phyloP scores from a whole-genome alignment of 1,140 invertebrate genomes.

The Nebria ingens region DNA sequence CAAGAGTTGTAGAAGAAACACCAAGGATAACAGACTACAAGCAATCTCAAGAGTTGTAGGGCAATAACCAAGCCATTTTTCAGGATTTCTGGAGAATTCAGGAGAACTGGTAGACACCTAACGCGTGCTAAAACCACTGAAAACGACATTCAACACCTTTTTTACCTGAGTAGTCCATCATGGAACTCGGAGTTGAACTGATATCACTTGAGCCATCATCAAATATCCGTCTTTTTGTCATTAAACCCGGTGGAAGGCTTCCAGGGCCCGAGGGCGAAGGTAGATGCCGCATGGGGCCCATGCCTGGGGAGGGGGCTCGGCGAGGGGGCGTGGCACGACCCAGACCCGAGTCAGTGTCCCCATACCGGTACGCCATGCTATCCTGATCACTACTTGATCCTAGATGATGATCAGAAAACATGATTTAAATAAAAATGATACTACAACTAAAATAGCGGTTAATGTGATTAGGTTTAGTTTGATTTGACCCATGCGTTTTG shows the following conservation, averaged over 20 bases:
- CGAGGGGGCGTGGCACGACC: slow-evolving; percentile 69
- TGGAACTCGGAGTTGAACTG: slow-evolving; percentile 55
- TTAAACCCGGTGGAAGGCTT: slow-evolving; percentile 67
- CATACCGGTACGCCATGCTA: slow-evolving; percentile 40
- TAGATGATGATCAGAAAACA: slow-evolving; percentile 18
- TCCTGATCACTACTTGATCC: slow-evolving; percentile 43
- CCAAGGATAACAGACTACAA: no score
- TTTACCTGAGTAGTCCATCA: slow-evolving; percentile 77
- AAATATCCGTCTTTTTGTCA: slow-evolving; percentile 61
- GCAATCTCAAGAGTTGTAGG: no score
- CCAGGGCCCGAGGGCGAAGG: slow-evolving; percentile 69
- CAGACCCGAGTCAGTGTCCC: slow-evolving; percentile 68
- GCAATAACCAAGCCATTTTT: no score
- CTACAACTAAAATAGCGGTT: background rate
- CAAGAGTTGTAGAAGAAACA: no score
- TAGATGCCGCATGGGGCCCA: slow-evolving; percentile 50
- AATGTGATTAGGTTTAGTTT: background rate
- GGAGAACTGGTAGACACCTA: no score
- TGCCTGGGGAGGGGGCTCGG: slow-evolving; percentile 65
- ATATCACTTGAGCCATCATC: slow-evolving; percentile 82
- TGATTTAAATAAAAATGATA: background rate
- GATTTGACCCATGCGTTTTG: background rate
- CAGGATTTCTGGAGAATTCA: no score
- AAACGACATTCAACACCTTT: no score
- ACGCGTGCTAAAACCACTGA: no score